Percentiles rank a stretch among this genome's conserved stretches.
phyloP scores from a whole-genome alignment of 2,113 vertebrate species.

The Hyperopisus bebe region DNA sequence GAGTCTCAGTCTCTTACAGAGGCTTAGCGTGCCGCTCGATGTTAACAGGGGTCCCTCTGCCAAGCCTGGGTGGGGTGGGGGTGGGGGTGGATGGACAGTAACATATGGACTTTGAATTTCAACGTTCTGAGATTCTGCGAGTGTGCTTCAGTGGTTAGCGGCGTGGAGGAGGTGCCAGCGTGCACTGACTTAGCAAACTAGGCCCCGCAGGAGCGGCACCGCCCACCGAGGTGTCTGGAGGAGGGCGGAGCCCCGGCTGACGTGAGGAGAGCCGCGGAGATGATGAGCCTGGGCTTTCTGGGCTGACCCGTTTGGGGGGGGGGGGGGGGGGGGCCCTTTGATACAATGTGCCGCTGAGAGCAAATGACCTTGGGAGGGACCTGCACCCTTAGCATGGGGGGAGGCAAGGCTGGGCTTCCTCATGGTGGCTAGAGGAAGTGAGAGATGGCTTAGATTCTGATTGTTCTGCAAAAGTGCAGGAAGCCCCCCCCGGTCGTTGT shows the following conservation, averaged over 20 bases:
- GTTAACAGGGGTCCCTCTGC: neutral
- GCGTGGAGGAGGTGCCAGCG: neutral
- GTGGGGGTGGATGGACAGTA: neutral
- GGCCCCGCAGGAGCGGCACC: neutral
- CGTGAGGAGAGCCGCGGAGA: neutral
- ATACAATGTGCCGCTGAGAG: neutral
- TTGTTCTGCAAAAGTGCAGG: slow-evolving; percentile 39
- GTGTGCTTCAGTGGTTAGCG: neutral
- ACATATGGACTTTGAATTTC: neutral
- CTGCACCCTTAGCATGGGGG: neutral
- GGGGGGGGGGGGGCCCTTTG: neutral
- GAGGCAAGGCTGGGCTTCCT: slow-evolving; percentile 31
- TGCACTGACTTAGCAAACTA: neutral
- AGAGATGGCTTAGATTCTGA: slow-evolving; percentile 33
- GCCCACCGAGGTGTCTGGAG: neutral
- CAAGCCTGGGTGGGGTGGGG: neutral
- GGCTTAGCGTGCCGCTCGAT: neutral
- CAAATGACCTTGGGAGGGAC: neutral
- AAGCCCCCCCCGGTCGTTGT: slow-evolving; percentile 21
- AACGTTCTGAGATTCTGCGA: neutral
- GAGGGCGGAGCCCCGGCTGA: neutral
- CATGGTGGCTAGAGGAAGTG: slow-evolving; percentile 27
- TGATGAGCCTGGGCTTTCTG: neutral
- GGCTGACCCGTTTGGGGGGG: neutral
- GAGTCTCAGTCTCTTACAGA: neutral